Evolutionary conservation across 2,888 invertebrate species (phyloP).

Genomic region (Xylota sylvarum): DNA sequence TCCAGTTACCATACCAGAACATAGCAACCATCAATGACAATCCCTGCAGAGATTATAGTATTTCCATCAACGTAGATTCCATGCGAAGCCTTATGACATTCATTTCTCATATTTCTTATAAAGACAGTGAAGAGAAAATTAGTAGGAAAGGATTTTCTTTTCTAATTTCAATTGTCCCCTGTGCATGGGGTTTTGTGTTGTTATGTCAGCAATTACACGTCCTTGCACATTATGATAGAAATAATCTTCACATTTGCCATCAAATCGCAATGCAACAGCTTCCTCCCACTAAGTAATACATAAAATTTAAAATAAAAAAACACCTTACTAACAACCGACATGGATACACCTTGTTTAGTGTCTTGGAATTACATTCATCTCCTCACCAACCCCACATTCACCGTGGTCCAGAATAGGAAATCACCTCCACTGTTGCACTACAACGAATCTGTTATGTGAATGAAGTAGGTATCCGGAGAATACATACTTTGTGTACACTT

Average conservation of each 20-base stretch:
- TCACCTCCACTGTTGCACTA: not conserved
- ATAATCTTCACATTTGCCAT: not conserved
- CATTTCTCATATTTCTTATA: not conserved
- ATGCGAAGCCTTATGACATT: not conserved
- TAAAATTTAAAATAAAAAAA: not conserved
- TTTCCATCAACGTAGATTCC: not conserved
- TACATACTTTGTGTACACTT: not conserved
- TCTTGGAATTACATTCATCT: not conserved
- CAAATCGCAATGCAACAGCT: not conserved
- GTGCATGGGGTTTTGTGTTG: not conserved
- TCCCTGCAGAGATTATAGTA: slow-evolving; percentile 10
- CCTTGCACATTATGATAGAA: not conserved
- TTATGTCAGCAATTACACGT: slow-evolving; percentile 19
- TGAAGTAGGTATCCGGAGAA: not conserved
- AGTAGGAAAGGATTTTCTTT: not conserved
- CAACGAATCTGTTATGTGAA: not conserved
- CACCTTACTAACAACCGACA: not conserved
- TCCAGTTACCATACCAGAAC: not conserved
- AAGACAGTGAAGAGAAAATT: not conserved
- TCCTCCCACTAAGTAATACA: not conserved
- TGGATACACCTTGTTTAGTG: not conserved
- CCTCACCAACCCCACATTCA: not conserved
- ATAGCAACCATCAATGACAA: not conserved
- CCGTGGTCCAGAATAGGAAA: not conserved
- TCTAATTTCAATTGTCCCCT: not conserved